Conservation (phyloP, 2,113 vertebrate genomes). For the Antennarius striatus region DNA sequence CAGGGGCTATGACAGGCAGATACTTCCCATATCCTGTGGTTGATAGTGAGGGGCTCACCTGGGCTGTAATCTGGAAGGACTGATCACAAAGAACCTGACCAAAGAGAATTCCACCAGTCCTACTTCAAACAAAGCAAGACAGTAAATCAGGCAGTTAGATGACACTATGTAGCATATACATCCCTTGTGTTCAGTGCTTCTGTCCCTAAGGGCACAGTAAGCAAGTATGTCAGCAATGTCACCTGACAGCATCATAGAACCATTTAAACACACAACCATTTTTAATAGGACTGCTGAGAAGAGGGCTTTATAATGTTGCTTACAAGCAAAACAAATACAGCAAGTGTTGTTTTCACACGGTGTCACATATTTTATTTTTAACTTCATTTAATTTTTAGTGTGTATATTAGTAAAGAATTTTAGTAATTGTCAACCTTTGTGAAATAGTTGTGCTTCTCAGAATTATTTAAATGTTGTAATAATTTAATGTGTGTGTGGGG, state of each 20-base stretch:
- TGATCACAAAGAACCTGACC: constrained; percentile 91
- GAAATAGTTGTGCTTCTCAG: too few species aligned
- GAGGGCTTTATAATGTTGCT: constrained; percentile 6
- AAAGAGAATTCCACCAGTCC: constrained; percentile 92
- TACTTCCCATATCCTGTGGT: constrained; percentile 88
- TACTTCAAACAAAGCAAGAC: constrained; percentile 89
- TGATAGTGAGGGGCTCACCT: constrained; percentile 87
- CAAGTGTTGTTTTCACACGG: neutral
- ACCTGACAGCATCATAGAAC: constrained; percentile 65
- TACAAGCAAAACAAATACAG: neutral
- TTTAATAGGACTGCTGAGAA: constrained; percentile 18
- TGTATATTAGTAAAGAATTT: too few species aligned
- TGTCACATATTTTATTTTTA: too few species aligned
- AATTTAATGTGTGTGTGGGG: too few species aligned
- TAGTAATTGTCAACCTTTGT: too few species aligned
- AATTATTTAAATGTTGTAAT: too few species aligned
- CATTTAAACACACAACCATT: constrained; percentile 44
- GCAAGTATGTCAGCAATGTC: constrained; percentile 84
- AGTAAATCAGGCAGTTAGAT: constrained; percentile 90
- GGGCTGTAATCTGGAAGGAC: constrained; percentile 89
- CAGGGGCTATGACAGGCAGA: constrained; percentile 77
- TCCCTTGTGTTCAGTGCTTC: constrained; percentile 79
- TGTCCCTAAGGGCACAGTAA: constrained; percentile 76
- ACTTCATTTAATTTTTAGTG: too few species aligned
- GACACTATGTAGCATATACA: constrained; percentile 83